A percentile compares a stretch with the other conserved stretches of the same genome.
These are phyloP conservation scores for Augochlorella aurata DNA, from an alignment of 2,888 invertebrate species.

Conservation along the genomic window DNA sequence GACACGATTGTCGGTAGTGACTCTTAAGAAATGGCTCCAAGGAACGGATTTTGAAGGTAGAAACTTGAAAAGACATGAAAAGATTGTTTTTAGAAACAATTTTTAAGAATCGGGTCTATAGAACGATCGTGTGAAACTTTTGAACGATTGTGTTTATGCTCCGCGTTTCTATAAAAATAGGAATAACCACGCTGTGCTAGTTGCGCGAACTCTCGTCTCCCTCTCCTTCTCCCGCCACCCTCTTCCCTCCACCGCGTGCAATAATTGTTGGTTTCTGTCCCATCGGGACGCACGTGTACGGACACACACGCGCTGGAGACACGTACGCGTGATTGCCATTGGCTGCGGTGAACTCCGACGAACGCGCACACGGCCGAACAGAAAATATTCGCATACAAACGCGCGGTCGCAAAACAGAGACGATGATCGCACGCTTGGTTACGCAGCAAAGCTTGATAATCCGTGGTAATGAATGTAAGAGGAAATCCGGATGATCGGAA, in stretches of 20 bases:
- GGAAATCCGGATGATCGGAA: conserved; percentile 33
- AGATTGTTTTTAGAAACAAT: no score
- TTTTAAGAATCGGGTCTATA: not conserved
- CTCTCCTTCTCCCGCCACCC: not conserved
- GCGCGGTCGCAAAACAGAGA: not conserved
- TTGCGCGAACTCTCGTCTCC: not conserved
- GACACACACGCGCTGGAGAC: not conserved
- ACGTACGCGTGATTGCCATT: conserved; percentile 19
- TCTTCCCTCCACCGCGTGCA: not conserved
- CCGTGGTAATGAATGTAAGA: conserved; percentile 37
- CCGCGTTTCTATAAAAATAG: conserved; percentile 27
- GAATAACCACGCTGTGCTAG: conserved; percentile 21
- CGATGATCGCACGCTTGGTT: conserved; percentile 5
- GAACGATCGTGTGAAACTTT: not conserved
- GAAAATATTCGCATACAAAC: not conserved
- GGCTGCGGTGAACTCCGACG: not conserved
- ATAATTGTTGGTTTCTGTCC: conserved; percentile 34
- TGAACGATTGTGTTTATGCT: not conserved
- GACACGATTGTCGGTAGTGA: no score
- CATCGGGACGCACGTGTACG: conserved; percentile 23
- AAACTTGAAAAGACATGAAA: no score
- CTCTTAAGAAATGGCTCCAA: no score
- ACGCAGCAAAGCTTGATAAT: conserved; percentile 38
- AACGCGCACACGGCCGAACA: not conserved
- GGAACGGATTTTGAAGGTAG: no score